These are phyloP conservation scores for Protomyctophum bolini DNA, from an alignment of 2,113 vertebrate species.

Conservation along the genomic window DNA sequence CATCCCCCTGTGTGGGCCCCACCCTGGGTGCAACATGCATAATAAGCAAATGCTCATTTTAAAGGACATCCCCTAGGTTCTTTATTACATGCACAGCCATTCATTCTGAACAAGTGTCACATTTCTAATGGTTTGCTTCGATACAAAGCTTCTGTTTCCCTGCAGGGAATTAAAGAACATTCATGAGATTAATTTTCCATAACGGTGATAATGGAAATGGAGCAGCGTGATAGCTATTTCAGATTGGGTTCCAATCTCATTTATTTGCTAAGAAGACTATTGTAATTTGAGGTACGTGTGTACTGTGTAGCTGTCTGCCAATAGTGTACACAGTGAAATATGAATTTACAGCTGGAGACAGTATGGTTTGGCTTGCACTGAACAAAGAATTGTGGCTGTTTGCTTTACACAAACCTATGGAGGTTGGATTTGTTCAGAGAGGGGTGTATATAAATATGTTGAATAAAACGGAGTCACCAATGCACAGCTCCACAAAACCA, in stretches of 20 bases:
- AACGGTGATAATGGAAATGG: slow-evolving; percentile 64
- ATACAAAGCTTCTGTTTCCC: slow-evolving; percentile 40
- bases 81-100: slow-evolving; percentile 38
- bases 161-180: slow-evolving; percentile 62
- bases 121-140: slow-evolving; percentile 44
- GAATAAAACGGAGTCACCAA: slow-evolving; percentile 3
- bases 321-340: slow-evolving; percentile 31
- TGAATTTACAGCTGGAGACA: slow-evolving; percentile 42
- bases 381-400: slow-evolving; percentile 16
- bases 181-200: slow-evolving; percentile 71
- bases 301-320: slow-evolving; percentile 35
- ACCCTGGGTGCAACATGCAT: slow-evolving; percentile 29
- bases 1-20: background rate
- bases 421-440: slow-evolving; percentile 18
- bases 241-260: slow-evolving; percentile 56
- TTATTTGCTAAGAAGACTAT: slow-evolving; percentile 59
- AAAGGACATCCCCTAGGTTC: slow-evolving; percentile 31
- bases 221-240: slow-evolving; percentile 64
- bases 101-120: slow-evolving; percentile 51
- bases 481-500: slow-evolving; percentile 21
- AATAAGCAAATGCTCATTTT: slow-evolving; percentile 35
- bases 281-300: slow-evolving; percentile 52
- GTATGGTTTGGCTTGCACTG: slow-evolving; percentile 13
- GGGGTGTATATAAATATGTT: slow-evolving; percentile 4
- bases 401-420: slow-evolving; percentile 28